A percentile compares a stretch with the other conserved stretches of the same genome.
Evolutionary conservation across 2,113 vertebrate species (phyloP).

Genomic region (Pholis gunnellus): DNA sequence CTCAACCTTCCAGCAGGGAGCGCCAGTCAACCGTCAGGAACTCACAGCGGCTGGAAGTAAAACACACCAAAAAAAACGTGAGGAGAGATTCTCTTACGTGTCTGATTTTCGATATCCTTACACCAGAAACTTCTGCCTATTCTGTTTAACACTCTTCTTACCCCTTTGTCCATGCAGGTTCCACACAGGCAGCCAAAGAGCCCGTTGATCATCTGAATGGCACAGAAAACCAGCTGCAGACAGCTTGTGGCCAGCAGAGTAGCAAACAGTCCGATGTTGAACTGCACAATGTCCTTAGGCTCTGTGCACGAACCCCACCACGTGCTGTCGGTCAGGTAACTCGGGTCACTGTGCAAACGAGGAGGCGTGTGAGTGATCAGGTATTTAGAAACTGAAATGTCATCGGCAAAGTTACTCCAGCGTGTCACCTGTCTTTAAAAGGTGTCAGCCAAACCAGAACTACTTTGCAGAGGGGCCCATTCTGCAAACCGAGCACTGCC

Average conservation of each 20-base stretch:
- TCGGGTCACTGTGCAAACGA: slow-evolving; percentile 27
- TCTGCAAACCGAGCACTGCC: slow-evolving; percentile 78
- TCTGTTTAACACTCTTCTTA: slow-evolving; percentile 30
- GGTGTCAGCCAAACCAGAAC: slow-evolving; percentile 49
- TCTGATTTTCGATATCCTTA: background rate
- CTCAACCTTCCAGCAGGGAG: slow-evolving; percentile 39
- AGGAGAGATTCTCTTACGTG: background rate
- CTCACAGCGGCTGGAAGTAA: slow-evolving; percentile 50
- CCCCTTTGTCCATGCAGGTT: slow-evolving; percentile 75
- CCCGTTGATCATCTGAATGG: slow-evolving; percentile 83
- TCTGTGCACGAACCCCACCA: slow-evolving; percentile 53
- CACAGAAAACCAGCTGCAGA: slow-evolving; percentile 80
- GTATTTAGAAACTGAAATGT: rapidly evolving
- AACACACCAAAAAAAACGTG: background rate
- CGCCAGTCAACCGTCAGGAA: background rate
- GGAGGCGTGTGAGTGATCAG: background rate
- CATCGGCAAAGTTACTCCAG: background rate
- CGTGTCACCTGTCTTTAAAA: slow-evolving; percentile 76
- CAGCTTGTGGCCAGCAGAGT: slow-evolving; percentile 73
- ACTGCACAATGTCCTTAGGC: slow-evolving; percentile 77
- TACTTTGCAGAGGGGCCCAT: slow-evolving; percentile 77
- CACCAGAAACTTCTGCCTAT: background rate
- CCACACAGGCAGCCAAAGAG: slow-evolving; percentile 85
- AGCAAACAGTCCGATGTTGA: slow-evolving; percentile 81
- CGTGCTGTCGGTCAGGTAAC: slow-evolving; percentile 70